These are phyloP conservation scores for Lasioglossum lativentre DNA, from an alignment of 2,888 invertebrate species.

Conservation along the genomic window DNA sequence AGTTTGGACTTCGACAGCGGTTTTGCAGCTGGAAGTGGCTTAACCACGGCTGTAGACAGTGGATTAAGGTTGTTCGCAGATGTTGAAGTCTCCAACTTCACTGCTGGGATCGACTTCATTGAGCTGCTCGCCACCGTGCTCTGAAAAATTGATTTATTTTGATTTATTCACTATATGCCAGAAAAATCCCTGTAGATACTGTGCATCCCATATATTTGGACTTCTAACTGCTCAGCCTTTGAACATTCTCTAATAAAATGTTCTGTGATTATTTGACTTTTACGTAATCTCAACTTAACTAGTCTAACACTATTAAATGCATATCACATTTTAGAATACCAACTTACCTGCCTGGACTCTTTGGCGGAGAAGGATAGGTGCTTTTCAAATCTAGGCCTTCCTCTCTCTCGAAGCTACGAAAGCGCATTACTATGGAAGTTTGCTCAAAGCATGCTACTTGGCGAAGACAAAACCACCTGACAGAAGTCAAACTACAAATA, in stretches of 20 bases:
- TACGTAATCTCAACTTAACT: slow-evolving; percentile 4
- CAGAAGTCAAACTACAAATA: not conserved
- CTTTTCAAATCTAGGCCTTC: slow-evolving; percentile 20
- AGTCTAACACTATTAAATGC: not conserved
- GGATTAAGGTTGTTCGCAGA: slow-evolving; percentile 39
- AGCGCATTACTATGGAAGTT: slow-evolving; percentile 27
- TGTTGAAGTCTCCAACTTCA: slow-evolving; percentile 59
- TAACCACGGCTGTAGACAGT: slow-evolving; percentile 51
- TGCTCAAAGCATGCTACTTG: slow-evolving; percentile 37
- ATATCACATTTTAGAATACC: not conserved
- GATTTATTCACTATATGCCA: not conserved
- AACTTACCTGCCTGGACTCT: slow-evolving; percentile 40
- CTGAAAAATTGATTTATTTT: slow-evolving; percentile 53
- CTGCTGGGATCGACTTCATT: slow-evolving; percentile 41
- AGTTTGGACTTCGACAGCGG: slow-evolving; percentile 75
- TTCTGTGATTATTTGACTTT: not conserved
- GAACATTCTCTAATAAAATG: slow-evolving; percentile 2
- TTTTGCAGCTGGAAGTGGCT: slow-evolving; percentile 33
- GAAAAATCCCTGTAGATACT: not conserved
- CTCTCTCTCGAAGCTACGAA: slow-evolving; percentile 21
- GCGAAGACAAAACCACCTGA: not conserved
- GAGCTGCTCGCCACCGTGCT: slow-evolving; percentile 53
- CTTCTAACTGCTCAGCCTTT: not conserved
- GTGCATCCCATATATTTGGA: not conserved
- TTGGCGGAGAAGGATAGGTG: not conserved